phyloP scores from a whole-genome alignment of 37 sponge, comb jelly and placozoan genomes.

The Aplysina aerophoba region DNA sequence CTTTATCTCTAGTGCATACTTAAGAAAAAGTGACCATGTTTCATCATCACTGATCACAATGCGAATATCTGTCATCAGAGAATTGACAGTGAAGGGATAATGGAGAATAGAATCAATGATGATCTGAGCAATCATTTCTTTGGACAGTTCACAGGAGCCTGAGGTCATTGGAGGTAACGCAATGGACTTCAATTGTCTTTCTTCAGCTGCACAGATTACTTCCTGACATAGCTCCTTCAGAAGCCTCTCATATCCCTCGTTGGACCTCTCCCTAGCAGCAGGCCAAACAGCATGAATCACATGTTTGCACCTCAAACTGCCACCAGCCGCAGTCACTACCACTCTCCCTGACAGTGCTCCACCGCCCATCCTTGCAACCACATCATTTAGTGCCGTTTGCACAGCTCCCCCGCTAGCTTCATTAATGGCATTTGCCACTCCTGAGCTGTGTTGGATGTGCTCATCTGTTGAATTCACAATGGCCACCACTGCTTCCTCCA shows the following conservation, averaged over 20 bases:
- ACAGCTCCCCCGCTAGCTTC: slow-evolving; percentile 50
- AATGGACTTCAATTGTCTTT: no score
- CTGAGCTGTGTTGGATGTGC: slow-evolving; percentile 53
- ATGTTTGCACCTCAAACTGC: slow-evolving; percentile 49
- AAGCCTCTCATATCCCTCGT: no score
- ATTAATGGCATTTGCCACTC: slow-evolving; percentile 72
- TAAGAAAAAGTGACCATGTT: neutral
- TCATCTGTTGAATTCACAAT: slow-evolving; percentile 77
- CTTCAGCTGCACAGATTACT: no score
- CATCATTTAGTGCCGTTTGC: slow-evolving; percentile 26
- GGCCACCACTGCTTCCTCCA: slow-evolving; percentile 51
- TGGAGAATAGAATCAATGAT: slow-evolving; percentile 46
- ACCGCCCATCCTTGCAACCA: neutral
- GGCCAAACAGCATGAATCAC: slow-evolving; percentile 83
- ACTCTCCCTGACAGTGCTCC: slow-evolving; percentile 48
- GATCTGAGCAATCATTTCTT: slow-evolving; percentile 19
- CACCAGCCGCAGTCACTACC: slow-evolving; percentile 57
- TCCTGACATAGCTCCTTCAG: no score
- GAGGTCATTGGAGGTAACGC: slow-evolving; percentile 63
- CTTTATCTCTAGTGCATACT: neutral
- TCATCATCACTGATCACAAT: slow-evolving; percentile 69
- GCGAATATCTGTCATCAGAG: slow-evolving; percentile 54
- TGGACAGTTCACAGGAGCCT: slow-evolving; percentile 60
- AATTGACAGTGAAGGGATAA: slow-evolving; percentile 12
- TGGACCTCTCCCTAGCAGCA: neutral